Evolutionary conservation across 2,113 vertebrate species (phyloP).

Genomic region (Sula dactylatra): DNA sequence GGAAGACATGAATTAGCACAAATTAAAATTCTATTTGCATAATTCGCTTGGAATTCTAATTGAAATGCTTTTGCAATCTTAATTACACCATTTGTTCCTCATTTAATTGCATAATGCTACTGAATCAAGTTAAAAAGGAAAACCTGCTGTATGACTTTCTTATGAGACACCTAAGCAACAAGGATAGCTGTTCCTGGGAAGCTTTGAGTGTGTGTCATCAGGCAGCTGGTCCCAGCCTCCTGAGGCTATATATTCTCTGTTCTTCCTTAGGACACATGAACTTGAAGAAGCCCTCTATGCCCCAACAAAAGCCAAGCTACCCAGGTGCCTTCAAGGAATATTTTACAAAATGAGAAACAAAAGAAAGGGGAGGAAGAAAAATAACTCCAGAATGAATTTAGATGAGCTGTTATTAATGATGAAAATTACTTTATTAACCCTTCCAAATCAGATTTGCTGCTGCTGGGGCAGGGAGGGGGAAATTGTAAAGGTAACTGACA

Average conservation of each 20-base stretch:
- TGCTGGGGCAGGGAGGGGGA: neutral
- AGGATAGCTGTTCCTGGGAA: neutral
- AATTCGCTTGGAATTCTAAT: neutral
- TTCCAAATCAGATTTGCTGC: neutral
- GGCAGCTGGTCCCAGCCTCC: neutral
- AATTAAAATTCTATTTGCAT: neutral
- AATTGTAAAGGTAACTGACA: neutral
- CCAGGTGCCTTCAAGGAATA: neutral
- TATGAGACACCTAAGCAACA: neutral
- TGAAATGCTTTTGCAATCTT: conserved; percentile 34
- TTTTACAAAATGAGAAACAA: neutral
- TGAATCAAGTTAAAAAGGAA: neutral
- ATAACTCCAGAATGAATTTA: neutral
- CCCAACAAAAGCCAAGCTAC: neutral
- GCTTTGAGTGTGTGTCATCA: neutral
- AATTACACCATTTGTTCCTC: neutral
- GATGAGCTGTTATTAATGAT: neutral
- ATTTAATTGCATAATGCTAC: neutral
- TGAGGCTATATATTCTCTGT: neutral
- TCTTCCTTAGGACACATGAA: neutral
- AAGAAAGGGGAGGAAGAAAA: neutral
- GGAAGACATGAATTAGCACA: conserved; percentile 1
- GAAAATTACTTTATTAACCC: neutral
- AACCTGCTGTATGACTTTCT: neutral
- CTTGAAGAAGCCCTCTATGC: neutral